phyloP scores from a whole-genome alignment of 2,113 vertebrate species.

The Stomatorhinus ivindoensis region DNA sequence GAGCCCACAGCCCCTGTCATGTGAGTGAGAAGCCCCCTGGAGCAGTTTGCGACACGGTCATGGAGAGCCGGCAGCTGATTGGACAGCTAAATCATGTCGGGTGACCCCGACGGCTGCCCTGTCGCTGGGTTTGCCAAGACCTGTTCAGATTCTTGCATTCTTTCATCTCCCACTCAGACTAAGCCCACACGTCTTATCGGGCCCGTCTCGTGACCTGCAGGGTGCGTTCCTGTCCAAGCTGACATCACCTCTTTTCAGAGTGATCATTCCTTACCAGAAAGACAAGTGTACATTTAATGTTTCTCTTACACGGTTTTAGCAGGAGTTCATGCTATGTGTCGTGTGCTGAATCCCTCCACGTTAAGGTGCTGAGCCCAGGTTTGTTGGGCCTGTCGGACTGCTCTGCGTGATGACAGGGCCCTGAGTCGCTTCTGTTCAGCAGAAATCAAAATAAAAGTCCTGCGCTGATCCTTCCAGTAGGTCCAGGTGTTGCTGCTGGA shows the following conservation, averaged over 20 bases:
- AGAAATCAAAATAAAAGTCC: background rate
- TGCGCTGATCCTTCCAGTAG: background rate
- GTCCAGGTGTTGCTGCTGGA: slow-evolving; percentile 12
- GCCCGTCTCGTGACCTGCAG: background rate
- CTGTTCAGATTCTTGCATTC: background rate
- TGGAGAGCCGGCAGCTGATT: background rate
- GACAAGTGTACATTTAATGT: background rate
- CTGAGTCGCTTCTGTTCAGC: background rate
- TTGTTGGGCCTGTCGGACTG: background rate
- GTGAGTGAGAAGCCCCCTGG: background rate
- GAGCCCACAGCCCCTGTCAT: background rate
- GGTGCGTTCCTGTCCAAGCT: background rate
- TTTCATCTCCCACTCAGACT: background rate
- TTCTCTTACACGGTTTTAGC: background rate
- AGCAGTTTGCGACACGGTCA: background rate
- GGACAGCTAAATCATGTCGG: background rate
- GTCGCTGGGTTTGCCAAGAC: background rate
- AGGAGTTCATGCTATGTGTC: background rate
- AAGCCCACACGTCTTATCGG: background rate
- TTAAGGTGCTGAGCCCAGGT: background rate
- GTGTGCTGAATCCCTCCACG: background rate
- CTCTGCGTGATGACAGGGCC: background rate
- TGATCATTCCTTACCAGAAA: background rate
- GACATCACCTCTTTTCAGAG: background rate
- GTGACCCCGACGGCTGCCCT: background rate